A percentile compares a stretch with the other conserved stretches of the same genome.
Evolutionary conservation across 2,888 invertebrate genomes (phyloP).

Genomic region (Empis livida): DNA sequence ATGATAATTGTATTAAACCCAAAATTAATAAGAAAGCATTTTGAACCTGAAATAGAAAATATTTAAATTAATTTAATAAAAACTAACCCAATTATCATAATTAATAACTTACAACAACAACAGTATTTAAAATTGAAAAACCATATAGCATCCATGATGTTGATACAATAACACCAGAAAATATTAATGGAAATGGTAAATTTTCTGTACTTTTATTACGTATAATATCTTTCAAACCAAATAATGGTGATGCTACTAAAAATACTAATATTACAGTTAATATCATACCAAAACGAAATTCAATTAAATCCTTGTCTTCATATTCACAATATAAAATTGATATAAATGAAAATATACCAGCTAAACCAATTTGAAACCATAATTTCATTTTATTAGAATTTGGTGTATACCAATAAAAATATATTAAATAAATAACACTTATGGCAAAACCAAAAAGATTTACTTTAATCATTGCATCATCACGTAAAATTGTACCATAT

Average conservation of each 20-base stretch:
- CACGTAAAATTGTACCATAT: slow-evolving; percentile 59
- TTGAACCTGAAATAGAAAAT: slow-evolving; percentile 47
- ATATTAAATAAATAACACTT: slow-evolving; percentile 50
- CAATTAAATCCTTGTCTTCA: slow-evolving; percentile 51
- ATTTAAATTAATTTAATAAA: background rate
- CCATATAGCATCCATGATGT: slow-evolving; percentile 30
- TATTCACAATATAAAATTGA: slow-evolving; percentile 49
- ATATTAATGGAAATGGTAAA: slow-evolving; percentile 77
- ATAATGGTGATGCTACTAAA: slow-evolving; percentile 58
- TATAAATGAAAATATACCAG: slow-evolving; percentile 42
- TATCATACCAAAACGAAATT: slow-evolving; percentile 56
- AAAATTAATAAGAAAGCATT: slow-evolving; percentile 51
- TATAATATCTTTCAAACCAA: slow-evolving; percentile 60
- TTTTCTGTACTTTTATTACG: slow-evolving; percentile 69
- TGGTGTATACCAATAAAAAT: slow-evolving; percentile 53
- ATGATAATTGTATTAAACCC: slow-evolving; percentile 47
- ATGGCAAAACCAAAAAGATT: slow-evolving; percentile 60
- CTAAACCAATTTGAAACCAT: slow-evolving; percentile 44
- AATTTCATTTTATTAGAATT: slow-evolving; percentile 39
- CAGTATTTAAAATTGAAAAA: slow-evolving; percentile 26
- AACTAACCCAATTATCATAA: too few species aligned
- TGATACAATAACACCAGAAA: slow-evolving; percentile 64
- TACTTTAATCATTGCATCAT: slow-evolving; percentile 62
- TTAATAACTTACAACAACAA: slow-evolving; percentile 24
- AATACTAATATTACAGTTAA: slow-evolving; percentile 44